Evolutionary conservation across 30 jellyfish, hydroid and myxozoan species (phyloP), one percentile per base, ranked within the genome.

Genomic region (Cassiopea xamachana): DNA sequence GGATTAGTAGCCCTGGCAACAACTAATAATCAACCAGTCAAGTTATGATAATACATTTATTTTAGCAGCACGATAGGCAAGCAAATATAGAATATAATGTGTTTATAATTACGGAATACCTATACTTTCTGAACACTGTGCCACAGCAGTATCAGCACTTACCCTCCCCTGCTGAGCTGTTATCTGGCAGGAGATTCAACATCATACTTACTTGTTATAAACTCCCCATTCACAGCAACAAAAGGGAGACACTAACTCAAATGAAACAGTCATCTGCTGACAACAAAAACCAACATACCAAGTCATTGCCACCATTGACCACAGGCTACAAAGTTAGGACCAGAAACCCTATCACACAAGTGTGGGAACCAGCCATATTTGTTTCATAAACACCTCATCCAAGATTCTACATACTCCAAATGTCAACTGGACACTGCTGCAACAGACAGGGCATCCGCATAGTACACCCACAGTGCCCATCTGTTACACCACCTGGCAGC

Each of bases 161-260:
- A 27, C 94, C 96, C 59, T 79, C 95, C 51, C 97, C 97, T 39
- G 96, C 97, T 49, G 91, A 90, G 70, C 86, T 90, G 9, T 14
- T 90, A 69, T 62, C 67, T 55, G 94, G 90, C 4, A 73, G 96
- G 51, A 50, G 10, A 47, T 39, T 18, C 84, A 83, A 61, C 27
- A 44, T 92, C 60, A 71, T 75, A 44, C 94, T 80, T 47, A 46
- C 55, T 17, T 68, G 74, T 58, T 15, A 73, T 46, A 7, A 46
- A 69, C 8, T 4, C 73, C 55, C 61, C 46, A 45, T n/a, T 48
- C n/a, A 15, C 62, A 39, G 18, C 62, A 85, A 48, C 87, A 47
- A 73, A 15, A 55, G 82, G 61, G 70, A 60, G 68, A 45, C 49
- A 43, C 59, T 48, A 7, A 59, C 15, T 87, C 59, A 27, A 73